Conservation (phyloP, 2,113 vertebrate genomes). For the Lophochroa leadbeateri region DNA sequence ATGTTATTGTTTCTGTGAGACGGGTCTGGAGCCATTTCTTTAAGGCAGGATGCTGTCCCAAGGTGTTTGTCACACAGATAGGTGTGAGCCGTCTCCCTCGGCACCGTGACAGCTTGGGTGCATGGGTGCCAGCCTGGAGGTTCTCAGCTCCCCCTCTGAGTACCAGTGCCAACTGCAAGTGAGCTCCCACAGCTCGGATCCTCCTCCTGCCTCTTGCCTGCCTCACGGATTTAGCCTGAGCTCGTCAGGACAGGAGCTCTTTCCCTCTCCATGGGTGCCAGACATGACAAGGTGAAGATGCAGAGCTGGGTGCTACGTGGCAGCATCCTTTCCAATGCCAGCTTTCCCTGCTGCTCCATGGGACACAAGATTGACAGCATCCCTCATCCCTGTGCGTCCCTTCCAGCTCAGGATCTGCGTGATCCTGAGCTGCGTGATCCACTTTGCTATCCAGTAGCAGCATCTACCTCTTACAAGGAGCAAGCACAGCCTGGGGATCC, state of each 20-base stretch:
- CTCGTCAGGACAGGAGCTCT: neutral
- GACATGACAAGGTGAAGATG: neutral
- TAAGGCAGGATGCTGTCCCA: neutral
- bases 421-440: neutral
- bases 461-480: neutral
- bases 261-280: neutral
- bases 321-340: fast-evolving
- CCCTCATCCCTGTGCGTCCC: neutral
- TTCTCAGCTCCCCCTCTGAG: neutral
- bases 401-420: neutral
- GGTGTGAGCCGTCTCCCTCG: neutral
- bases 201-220: neutral
- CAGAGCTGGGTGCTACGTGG: neutral
- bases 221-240: neutral
- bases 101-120: neutral
- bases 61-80: neutral
- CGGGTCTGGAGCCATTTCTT: neutral
- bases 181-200: neutral
- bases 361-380: neutral
- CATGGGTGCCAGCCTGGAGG: neutral
- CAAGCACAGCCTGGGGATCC: neutral
- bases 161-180: neutral
- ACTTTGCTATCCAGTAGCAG: neutral
- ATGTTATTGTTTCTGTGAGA: neutral
- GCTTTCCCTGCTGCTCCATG: neutral